These are phyloP conservation scores for Rhyacophila brunnea DNA, from an alignment of 1,140 invertebrate genomes.

Conservation along the genomic window DNA sequence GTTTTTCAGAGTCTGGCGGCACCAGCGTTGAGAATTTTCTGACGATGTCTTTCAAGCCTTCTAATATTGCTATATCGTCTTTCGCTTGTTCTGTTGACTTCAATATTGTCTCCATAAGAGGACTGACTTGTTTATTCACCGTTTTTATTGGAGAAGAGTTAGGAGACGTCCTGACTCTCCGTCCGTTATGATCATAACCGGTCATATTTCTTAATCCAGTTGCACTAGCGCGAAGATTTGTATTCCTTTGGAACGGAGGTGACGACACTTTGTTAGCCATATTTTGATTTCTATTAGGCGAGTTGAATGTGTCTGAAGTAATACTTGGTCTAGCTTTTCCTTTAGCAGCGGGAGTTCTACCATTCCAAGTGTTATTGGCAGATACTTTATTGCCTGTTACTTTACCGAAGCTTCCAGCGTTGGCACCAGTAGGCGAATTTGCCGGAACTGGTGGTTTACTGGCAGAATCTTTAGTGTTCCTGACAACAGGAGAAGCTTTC, in stretches of 20 bases:
- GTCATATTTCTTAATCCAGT: slow-evolving; percentile 46
- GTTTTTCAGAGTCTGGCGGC: slow-evolving; percentile 39
- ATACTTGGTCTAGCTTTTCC: slow-evolving; percentile 59
- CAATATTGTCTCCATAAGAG: slow-evolving; percentile 68
- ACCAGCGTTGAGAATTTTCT: slow-evolving; percentile 60
- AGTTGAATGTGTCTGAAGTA: slow-evolving; percentile 66
- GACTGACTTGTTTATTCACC: slow-evolving; percentile 55
- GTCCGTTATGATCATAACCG: slow-evolving; percentile 56
- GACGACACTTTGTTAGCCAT: slow-evolving; percentile 42
- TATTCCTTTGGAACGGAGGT: slow-evolving; percentile 59
- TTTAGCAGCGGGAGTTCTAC: slow-evolving; percentile 47
- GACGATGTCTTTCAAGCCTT: slow-evolving; percentile 70
- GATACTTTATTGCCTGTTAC: slow-evolving; percentile 10
- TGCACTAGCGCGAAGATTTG: slow-evolving; percentile 61
- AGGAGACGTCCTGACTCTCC: slow-evolving; percentile 36
- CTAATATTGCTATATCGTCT: slow-evolving; percentile 66
- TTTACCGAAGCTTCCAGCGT: slow-evolving; percentile 32
- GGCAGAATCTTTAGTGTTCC: slow-evolving; percentile 35
- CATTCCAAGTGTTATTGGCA: slow-evolving; percentile 71
- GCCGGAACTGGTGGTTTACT: slow-evolving; percentile 39
- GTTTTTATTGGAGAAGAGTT: slow-evolving; percentile 57
- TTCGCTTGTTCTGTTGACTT: slow-evolving; percentile 66
- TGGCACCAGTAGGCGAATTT: slow-evolving; percentile 49
- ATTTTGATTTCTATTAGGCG: slow-evolving; percentile 52
- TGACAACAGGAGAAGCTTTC: slow-evolving; percentile 34